Conservation (phyloP, 2,113 vertebrate species). For the Crocuta crocuta region DNA sequence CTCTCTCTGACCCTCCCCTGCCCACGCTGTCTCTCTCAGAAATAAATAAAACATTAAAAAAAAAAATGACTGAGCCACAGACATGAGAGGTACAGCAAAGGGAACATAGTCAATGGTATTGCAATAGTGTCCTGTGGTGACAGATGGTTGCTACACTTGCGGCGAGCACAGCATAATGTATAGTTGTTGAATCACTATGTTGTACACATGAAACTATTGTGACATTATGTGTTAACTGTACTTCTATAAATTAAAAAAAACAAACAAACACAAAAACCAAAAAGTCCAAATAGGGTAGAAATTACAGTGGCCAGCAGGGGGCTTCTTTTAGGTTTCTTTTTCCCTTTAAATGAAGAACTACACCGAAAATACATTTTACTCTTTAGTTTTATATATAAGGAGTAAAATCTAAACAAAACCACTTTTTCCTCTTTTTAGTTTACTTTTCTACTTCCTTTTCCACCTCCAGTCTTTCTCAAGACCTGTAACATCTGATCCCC, state of each 20-base stretch:
- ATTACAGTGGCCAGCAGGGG: conserved; percentile 58
- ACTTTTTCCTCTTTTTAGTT: neutral
- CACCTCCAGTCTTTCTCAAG: neutral
- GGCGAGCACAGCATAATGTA: neutral
- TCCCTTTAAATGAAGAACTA: neutral
- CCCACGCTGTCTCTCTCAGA: too few relatives aligned
- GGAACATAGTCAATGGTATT: neutral
- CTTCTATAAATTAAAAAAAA: neutral
- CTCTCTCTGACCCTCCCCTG: too few relatives aligned
- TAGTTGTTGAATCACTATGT: neutral
- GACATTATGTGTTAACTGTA: neutral
- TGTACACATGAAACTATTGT: neutral
- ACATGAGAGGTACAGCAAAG: neutral
- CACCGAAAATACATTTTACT: neutral
- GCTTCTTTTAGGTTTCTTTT: conserved; percentile 13
- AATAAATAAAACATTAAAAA: too few relatives aligned
- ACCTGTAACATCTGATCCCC: neutral
- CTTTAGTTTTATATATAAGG: neutral
- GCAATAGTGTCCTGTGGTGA: neutral
- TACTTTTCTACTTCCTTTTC: neutral
- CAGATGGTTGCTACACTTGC: neutral
- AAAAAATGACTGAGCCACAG: neutral
- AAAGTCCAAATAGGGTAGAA: neutral
- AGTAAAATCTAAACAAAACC: neutral
- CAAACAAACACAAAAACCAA: neutral